phyloP scores from a whole-genome alignment of 2,888 invertebrate species.

The Rhorus exstirpatorius region DNA sequence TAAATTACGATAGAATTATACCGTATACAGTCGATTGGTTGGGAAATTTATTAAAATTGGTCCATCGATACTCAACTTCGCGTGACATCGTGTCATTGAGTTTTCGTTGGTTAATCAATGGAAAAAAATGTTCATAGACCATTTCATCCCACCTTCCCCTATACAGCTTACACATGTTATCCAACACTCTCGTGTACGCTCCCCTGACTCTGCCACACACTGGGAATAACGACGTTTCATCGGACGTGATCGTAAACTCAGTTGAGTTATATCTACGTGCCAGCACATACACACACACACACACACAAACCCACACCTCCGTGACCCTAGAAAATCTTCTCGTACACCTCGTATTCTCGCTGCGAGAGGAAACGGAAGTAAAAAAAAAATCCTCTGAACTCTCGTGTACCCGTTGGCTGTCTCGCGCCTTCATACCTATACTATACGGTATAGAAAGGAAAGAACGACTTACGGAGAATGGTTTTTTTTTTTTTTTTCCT shows the following conservation, averaged over 20 bases:
- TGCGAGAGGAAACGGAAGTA: neutral
- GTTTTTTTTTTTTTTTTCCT: constrained; percentile 1
- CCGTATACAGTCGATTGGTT: too few species aligned
- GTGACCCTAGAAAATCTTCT: constrained; percentile 54
- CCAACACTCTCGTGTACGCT: constrained; percentile 5
- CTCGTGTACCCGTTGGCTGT: constrained; percentile 10
- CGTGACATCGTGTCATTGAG: too few species aligned
- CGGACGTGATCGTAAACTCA: constrained; percentile 71
- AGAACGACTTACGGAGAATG: constrained; percentile 26
- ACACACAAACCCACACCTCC: constrained; percentile 21
- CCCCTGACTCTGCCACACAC: constrained; percentile 18
- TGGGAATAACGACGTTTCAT: constrained; percentile 68
- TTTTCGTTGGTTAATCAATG: neutral
- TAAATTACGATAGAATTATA: too few species aligned
- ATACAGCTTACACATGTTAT: constrained; percentile 23
- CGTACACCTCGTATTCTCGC: constrained; percentile 35
- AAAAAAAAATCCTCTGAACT: neutral
- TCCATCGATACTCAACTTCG: too few species aligned
- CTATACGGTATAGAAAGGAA: neutral
- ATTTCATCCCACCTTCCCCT: constrained; percentile 23
- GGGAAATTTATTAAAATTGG: too few species aligned
- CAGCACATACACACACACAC: constrained; percentile 14
- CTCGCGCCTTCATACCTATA: neutral
- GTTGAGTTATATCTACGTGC: constrained; percentile 68
- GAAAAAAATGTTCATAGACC: neutral